Evolutionary conservation across 2,888 invertebrate species (phyloP).

Genomic region (Drosophila phalerata): DNA sequence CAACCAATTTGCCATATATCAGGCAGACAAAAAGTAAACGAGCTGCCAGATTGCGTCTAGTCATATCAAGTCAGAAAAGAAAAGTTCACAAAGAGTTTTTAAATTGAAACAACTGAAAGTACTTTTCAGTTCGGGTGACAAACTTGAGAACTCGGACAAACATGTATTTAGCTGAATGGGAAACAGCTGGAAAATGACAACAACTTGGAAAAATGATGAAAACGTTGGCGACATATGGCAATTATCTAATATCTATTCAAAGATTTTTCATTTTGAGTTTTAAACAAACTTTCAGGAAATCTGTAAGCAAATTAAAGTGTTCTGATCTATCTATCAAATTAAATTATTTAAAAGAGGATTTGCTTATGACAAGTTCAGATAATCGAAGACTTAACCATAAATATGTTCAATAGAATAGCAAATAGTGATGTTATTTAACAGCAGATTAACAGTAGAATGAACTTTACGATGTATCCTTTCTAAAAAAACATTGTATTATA

Average conservation of each 20-base stretch:
- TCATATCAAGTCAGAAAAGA: conserved; percentile 30
- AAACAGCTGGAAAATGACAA: conserved; percentile 31
- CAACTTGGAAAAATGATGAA: conserved; percentile 7
- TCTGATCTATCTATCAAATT: too few relatives aligned
- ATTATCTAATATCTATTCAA: not conserved
- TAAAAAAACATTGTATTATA: too few relatives aligned
- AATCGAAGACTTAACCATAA: too few relatives aligned
- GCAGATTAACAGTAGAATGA: too few relatives aligned
- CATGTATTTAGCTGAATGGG: conserved; percentile 5
- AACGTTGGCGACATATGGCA: conserved; percentile 26
- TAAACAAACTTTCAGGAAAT: not conserved
- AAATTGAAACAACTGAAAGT: conserved; percentile 22
- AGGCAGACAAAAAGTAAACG: conserved; percentile 10
- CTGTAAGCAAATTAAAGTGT: not conserved
- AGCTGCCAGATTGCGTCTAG: conserved; percentile 22
- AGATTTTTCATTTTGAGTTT: conserved; percentile 15
- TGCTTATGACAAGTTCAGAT: too few relatives aligned
- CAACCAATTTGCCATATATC: conserved; percentile 15
- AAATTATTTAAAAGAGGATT: too few relatives aligned
- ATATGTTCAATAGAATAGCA: too few relatives aligned
- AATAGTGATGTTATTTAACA: too few relatives aligned
- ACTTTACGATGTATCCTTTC: too few relatives aligned
- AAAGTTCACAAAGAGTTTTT: conserved; percentile 33
- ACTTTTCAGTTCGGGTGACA: conserved; percentile 5
- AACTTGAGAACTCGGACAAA: not conserved